Base-by-base conservation (phyloP, 2,113 vertebrate genomes). In the Rhagologus leucostigma region DNA sequence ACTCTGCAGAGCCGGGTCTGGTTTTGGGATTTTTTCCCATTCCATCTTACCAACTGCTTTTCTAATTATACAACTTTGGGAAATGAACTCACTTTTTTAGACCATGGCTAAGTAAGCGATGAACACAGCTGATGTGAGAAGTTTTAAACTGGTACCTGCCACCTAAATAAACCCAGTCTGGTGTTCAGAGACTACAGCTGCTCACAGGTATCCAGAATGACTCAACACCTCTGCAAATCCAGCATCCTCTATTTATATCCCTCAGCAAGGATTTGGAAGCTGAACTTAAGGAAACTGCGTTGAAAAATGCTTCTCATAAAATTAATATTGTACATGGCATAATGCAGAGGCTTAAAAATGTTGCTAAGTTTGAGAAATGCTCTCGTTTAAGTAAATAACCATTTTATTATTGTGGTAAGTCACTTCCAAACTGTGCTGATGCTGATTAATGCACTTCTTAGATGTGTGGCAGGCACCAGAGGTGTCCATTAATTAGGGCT, bases 401-500 rank as follows among this genome's bases (percentile, higher is more conserved):
- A 87, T 93, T 79, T 92, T 85, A 89, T 95, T 96, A 87, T 87
- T 92, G 50, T 83, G 74, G 27, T 50, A 91, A 93, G 83, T 92
- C 64, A 96, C 73, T 92, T 95, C 94, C 29, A 42, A 95, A 82
- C 60, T 59, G 26, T 62, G 79, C 24, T 85, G 86, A 37, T 93
- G 35, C 85, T 91, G 95, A 97, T 97, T 92, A 94, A 97, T 96
- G 91, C 74, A 68, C 90, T 93, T 86, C 86, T 96, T 80, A 91
- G 83, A 46, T 89, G 75, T 91, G 77, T 96, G 95, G 77, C 96
- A 96, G 93, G 84, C 93, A 96, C 85, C 94, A 96, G 95, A 97
- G 93, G 56, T 96, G 89, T 87, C 87, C 73, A 95, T 96, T 96
- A 96, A 97, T 97, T 96, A 93, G 88, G 94, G 74, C 83, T 95